These are phyloP conservation scores for Podarcis lilfordi DNA, from an alignment of 2,797 vertebrate species.

Conservation along the genomic window DNA sequence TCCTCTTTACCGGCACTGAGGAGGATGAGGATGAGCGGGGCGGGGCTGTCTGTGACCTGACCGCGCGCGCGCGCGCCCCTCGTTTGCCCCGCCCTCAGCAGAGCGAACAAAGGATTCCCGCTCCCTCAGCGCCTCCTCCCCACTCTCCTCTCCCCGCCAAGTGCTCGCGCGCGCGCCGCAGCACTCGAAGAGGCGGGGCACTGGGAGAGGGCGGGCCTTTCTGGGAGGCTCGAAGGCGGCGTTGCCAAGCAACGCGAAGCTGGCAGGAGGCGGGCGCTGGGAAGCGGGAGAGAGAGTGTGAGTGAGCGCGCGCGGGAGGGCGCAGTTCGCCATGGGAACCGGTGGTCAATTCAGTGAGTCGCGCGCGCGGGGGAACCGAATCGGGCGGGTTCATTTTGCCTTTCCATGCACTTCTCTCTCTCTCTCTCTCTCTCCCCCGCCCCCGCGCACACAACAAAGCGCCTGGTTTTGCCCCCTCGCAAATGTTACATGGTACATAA, in stretches of 20 bases:
- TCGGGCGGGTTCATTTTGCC: neutral
- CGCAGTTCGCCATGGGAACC: neutral
- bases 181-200: neutral
- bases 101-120: fast-evolving
- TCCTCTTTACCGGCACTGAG: neutral
- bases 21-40: no score
- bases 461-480: neutral
- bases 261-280: fast-evolving
- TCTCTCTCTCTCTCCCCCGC: no score
- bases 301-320: neutral
- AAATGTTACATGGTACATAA: neutral
- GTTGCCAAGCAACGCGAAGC: slow-evolving; percentile 15
- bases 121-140: no score
- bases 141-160: no score
- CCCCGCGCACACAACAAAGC: no score
- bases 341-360: slow-evolving; percentile 2
- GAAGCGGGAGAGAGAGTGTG: neutral
- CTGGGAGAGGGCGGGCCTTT: no score
- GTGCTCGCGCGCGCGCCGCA: no score
- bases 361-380: neutral
- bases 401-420: no score
- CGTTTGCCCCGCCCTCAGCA: neutral
- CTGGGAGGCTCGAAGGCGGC: no score
- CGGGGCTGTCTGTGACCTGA: neutral
- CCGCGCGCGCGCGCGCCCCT: neutral